These are phyloP conservation scores for Panurus biarmicus DNA, from an alignment of 2,113 vertebrate genomes.

Conservation along the genomic window DNA sequence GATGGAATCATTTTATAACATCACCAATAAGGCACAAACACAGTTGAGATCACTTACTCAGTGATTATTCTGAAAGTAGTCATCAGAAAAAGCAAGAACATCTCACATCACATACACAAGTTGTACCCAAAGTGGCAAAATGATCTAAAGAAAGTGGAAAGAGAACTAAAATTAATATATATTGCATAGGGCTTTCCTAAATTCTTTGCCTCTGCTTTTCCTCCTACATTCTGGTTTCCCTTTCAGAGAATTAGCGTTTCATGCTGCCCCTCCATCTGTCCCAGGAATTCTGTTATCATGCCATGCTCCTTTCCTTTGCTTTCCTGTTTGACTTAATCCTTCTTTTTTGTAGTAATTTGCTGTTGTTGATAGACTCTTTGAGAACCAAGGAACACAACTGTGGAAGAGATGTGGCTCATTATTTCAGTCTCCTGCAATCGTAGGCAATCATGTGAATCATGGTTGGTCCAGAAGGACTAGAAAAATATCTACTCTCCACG, in stretches of 20 bases:
- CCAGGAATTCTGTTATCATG: not conserved
- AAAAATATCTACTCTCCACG: not conserved
- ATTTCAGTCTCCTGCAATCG: not conserved
- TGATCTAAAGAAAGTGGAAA: not conserved
- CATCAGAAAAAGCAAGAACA: not conserved
- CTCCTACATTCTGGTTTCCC: not conserved
- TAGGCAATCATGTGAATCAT: not conserved
- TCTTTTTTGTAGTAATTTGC: not conserved
- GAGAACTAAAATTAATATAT: not conserved
- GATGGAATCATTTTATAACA: fast-evolving
- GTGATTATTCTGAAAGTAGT: not conserved
- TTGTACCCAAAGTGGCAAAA: not conserved
- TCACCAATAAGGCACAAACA: not conserved
- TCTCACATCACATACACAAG: not conserved
- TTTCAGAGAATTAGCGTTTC: not conserved
- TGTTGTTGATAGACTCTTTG: not conserved
- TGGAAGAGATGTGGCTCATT: not conserved
- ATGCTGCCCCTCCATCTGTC: not conserved
- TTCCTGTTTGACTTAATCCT: not conserved
- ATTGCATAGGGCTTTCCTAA: not conserved
- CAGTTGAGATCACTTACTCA: not conserved
- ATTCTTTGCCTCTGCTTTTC: not conserved
- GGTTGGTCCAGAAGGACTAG: not conserved
- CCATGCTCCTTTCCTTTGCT: not conserved
- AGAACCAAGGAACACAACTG: not conserved